Evolutionary conservation across 1,140 invertebrate species (phyloP).

Genomic region (Heliothis subflexa): DNA sequence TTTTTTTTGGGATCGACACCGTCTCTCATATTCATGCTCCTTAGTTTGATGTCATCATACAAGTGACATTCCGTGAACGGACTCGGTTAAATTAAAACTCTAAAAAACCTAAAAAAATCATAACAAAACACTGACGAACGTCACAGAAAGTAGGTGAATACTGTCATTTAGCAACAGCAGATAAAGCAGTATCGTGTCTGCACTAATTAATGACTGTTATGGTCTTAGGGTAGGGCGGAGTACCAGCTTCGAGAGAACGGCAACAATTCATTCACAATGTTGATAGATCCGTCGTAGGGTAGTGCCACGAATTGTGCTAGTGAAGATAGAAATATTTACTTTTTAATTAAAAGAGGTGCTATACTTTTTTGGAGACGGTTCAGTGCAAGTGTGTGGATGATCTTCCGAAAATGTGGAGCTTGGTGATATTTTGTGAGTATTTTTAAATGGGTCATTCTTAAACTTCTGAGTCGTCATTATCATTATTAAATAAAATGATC

Average conservation of each 20-base stretch:
- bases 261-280: constrained; percentile 8
- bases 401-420: constrained; percentile 34
- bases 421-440: constrained; percentile 38
- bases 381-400: constrained; percentile 40
- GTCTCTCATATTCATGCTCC: too few relatives aligned
- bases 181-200: neutral
- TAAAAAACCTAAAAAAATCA: too few relatives aligned
- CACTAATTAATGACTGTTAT: neutral
- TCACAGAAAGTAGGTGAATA: too few relatives aligned
- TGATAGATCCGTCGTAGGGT: constrained; percentile 1
- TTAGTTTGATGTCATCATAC: too few relatives aligned
- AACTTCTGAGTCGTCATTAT: too few relatives aligned
- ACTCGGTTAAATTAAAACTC: too few relatives aligned
- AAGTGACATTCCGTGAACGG: too few relatives aligned
- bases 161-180: neutral
- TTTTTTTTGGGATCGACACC: too few relatives aligned
- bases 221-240: neutral
- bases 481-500: too few relatives aligned
- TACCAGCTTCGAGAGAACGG: neutral
- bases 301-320: neutral
- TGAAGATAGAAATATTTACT: neutral
- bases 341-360: neutral
- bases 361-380: neutral
- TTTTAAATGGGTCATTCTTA: neutral
- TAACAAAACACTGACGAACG: too few relatives aligned